phyloP scores from a whole-genome alignment of 2,797 vertebrate species.

The Neostethus bicornis region DNA sequence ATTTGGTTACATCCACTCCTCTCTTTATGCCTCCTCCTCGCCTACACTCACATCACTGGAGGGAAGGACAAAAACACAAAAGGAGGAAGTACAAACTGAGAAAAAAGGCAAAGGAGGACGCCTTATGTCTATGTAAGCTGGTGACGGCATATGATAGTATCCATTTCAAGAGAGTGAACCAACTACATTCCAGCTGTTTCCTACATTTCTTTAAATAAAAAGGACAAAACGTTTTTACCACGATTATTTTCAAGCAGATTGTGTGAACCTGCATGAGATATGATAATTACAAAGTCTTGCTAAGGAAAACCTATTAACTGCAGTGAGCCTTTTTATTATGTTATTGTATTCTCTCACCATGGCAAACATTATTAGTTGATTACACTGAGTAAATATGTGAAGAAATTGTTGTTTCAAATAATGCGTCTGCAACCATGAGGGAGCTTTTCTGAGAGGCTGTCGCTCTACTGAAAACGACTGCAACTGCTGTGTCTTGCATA shows the following conservation, averaged over 20 bases:
- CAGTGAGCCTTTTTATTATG: slow-evolving; percentile 4
- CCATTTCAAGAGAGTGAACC: background rate
- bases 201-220: background rate
- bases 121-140: background rate
- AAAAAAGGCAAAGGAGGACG: background rate
- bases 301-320: background rate
- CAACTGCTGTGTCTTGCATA: slow-evolving; percentile 36
- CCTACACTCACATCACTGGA: background rate
- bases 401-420: slow-evolving; percentile 36
- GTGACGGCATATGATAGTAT: background rate
- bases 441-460: slow-evolving; percentile 21
- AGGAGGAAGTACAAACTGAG: background rate
- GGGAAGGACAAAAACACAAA: background rate
- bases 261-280: background rate
- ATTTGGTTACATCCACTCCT: background rate
- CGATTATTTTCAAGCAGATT: background rate
- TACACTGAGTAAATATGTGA: slow-evolving; percentile 14
- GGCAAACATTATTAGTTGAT: slow-evolving; percentile 8
- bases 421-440: slow-evolving; percentile 17
- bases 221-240: background rate
- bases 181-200: background rate
- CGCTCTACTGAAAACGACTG: slow-evolving; percentile 35
- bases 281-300: slow-evolving; percentile 2
- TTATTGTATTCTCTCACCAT: slow-evolving; percentile 8
- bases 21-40: background rate